Percentiles rank a stretch among this genome's conserved stretches.
Conservation (phyloP, 2,797 vertebrate species). For the Gadopsis marmoratus region DNA sequence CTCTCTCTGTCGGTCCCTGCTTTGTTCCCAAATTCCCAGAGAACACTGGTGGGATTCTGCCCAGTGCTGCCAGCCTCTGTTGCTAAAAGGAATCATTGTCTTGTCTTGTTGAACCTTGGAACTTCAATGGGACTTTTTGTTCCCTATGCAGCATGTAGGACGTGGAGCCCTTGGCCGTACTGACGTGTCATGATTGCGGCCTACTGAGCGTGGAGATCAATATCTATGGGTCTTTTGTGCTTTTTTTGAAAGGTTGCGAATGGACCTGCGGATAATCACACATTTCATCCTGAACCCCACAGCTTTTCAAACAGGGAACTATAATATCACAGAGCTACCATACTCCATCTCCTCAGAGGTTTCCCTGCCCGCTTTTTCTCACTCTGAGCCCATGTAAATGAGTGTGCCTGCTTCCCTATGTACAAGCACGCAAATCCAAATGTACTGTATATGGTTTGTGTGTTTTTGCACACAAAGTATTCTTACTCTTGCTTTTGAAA, state of each 20-base stretch:
- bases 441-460: neutral
- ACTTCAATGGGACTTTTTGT: constrained; percentile 82
- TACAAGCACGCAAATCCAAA: neutral
- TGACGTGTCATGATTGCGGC: constrained; percentile 53
- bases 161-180: constrained; percentile 28
- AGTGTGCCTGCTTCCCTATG: neutral
- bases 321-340: constrained; percentile 48
- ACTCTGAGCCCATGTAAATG: constrained; percentile 5
- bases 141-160: constrained; percentile 59
- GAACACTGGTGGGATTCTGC: constrained; percentile 78
- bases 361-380: neutral
- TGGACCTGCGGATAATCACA: constrained; percentile 39
- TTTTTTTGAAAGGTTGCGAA: constrained; percentile 45
- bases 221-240: constrained; percentile 25
- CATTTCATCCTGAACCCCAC: constrained; percentile 33
- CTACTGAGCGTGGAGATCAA: constrained; percentile 44
- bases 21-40: constrained; percentile 75
- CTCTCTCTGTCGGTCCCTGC: constrained; percentile 65
- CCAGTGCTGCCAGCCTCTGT: constrained; percentile 74
- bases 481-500: neutral
- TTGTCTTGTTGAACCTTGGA: constrained; percentile 62
- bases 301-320: constrained; percentile 23
- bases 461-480: neutral
- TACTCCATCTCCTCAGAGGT: constrained; percentile 34
- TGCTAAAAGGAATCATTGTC: constrained; percentile 83